phyloP scores from a whole-genome alignment of 2,797 vertebrate genomes.

The Neosilurus mollespiculum region DNA sequence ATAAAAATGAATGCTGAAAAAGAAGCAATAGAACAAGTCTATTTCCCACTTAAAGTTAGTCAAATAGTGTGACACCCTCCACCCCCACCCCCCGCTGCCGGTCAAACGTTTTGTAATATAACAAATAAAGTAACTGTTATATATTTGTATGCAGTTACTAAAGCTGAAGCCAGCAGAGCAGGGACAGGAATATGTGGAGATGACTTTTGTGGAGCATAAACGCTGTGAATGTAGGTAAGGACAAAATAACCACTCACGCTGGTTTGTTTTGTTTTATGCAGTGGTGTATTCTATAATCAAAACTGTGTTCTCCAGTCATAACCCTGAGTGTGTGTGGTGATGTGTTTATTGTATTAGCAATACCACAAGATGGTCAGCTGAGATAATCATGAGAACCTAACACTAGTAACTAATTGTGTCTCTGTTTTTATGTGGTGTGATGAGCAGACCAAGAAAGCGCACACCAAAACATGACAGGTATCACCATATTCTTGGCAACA shows the following conservation, averaged over 20 bases:
- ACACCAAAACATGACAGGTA: conserved; percentile 52
- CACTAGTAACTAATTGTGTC: neutral
- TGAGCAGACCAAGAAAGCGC: conserved; percentile 46
- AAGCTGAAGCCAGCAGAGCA: conserved; percentile 82
- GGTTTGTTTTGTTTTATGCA: conserved; percentile 41
- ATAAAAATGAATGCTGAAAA: neutral
- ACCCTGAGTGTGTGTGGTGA: neutral
- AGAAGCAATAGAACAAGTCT: neutral
- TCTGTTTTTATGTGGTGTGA: conserved; percentile 26
- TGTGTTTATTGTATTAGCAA: neutral
- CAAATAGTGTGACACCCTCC: neutral
- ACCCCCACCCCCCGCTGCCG: too few species aligned
- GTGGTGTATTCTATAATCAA: neutral
- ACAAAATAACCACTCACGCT: conserved; percentile 51
- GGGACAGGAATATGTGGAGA: conserved; percentile 83
- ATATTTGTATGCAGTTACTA: conserved; percentile 74
- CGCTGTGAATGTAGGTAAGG: conserved; percentile 94
- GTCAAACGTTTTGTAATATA: neutral
- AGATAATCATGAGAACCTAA: conserved; percentile 16
- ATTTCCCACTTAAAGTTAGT: neutral
- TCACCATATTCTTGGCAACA: neutral
- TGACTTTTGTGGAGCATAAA: conserved; percentile 88
- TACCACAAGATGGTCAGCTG: neutral
- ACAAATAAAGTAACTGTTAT: neutral
- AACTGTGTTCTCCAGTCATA: neutral